Conservation (phyloP, 2,888 invertebrate species). For the Volucella inflata region DNA sequence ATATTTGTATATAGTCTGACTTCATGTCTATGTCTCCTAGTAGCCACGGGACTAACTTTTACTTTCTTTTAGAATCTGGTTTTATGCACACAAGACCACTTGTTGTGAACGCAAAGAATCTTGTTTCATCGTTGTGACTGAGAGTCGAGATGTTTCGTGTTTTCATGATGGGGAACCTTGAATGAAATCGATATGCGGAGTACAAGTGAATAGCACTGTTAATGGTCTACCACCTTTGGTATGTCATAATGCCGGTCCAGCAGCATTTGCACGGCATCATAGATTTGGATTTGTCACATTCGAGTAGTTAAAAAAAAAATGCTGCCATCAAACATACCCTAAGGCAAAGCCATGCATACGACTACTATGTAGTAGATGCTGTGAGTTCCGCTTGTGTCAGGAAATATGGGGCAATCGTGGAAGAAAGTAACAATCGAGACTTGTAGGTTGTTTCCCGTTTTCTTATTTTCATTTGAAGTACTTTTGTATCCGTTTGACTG, state of each 20-base stretch:
- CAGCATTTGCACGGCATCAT: slow-evolving; percentile 25
- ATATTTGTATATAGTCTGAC: slow-evolving; percentile 23
- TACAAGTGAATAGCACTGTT: slow-evolving; percentile 4
- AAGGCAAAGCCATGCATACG: not conserved
- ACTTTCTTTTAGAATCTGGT: slow-evolving; percentile 71
- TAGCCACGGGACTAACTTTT: slow-evolving; percentile 59
- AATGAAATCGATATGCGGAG: slow-evolving; percentile 55
- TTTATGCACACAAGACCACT: slow-evolving; percentile 39
- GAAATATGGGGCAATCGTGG: slow-evolving; percentile 65
- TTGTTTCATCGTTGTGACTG: slow-evolving; percentile 29
- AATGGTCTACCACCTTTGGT: slow-evolving; percentile 42
- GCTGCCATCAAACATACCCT: slow-evolving; percentile 5
- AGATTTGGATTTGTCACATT: slow-evolving; percentile 36
- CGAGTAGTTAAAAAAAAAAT: slow-evolving; percentile 28
- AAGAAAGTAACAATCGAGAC: slow-evolving; percentile 55
- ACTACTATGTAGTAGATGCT: not conserved
- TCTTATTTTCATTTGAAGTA: slow-evolving; percentile 15
- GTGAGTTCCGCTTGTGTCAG: slow-evolving; percentile 60
- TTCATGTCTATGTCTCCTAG: slow-evolving; percentile 33
- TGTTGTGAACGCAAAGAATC: slow-evolving; percentile 49
- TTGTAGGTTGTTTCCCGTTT: slow-evolving; percentile 40
- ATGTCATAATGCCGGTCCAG: slow-evolving; percentile 62
- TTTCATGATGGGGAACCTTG: slow-evolving; percentile 61
- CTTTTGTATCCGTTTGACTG: slow-evolving; percentile 28
- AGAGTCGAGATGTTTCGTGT: slow-evolving; percentile 5